These are phyloP conservation scores for Cydia splendana DNA, from an alignment of 1,140 invertebrate genomes.

Conservation along the genomic window DNA sequence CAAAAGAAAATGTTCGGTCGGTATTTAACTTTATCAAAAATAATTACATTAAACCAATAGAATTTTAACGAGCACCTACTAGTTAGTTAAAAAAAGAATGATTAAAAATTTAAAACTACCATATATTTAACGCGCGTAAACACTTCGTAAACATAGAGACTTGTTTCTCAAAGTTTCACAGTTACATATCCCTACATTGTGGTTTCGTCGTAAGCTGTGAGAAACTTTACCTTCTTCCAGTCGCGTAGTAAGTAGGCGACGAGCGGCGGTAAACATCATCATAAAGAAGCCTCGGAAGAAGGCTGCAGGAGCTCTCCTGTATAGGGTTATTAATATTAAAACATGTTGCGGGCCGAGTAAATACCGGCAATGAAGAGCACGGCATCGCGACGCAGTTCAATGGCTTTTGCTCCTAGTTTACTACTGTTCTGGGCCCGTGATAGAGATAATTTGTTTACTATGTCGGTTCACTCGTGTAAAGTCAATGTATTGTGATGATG, in stretches of 20 bases:
- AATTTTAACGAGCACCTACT: too few species aligned
- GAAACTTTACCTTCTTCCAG: constrained; percentile 34
- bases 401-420: constrained; percentile 39
- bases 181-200: constrained; percentile 20
- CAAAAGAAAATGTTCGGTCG: too few species aligned
- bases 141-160: background rate
- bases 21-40: too few species aligned
- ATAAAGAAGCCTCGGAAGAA: constrained; percentile 64
- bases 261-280: constrained; percentile 66
- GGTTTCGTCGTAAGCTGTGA: constrained; percentile 16
- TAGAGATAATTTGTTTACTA: background rate
- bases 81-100: too few species aligned
- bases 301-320: constrained; percentile 60
- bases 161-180: constrained; percentile 10
- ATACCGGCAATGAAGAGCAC: constrained; percentile 55
- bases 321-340: constrained; percentile 76
- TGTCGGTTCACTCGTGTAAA: background rate
- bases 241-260: constrained; percentile 43
- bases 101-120: too few species aligned
- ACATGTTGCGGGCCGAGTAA: constrained; percentile 54
- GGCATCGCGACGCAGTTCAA: constrained; percentile 43
- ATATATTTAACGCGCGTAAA: background rate
- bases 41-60: too few species aligned
- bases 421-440: background rate
- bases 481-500: background rate